A percentile compares a stretch with the other conserved stretches of the same genome.
phyloP scores from a whole-genome alignment of 2,797 vertebrate species.

The Luscinia megarhynchos region DNA sequence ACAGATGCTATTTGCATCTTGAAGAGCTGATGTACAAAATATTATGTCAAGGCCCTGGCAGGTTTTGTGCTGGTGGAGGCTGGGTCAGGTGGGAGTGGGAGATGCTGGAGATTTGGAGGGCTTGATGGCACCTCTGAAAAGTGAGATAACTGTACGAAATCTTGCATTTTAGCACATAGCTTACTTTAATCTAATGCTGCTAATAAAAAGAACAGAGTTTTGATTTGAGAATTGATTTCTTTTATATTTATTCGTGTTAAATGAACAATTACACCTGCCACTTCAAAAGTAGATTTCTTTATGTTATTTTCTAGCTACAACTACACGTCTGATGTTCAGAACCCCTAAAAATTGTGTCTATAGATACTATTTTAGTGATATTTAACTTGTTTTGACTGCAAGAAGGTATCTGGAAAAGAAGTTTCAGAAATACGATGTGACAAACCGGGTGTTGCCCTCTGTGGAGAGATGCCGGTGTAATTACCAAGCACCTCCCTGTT shows the following conservation, averaged over 20 bases:
- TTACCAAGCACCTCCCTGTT: not conserved
- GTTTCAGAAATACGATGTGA: not conserved
- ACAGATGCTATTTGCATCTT: slow-evolving; percentile 58
- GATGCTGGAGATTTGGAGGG: not conserved
- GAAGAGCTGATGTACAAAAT: slow-evolving; percentile 10
- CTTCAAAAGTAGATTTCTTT: not conserved
- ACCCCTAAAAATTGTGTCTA: not conserved
- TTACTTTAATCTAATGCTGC: not conserved
- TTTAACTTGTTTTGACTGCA: not conserved
- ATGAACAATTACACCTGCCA: not conserved
- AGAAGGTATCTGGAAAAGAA: not conserved
- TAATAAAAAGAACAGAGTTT: not conserved
- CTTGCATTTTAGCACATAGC: not conserved
- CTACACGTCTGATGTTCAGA: not conserved
- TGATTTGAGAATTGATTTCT: not conserved
- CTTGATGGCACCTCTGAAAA: not conserved
- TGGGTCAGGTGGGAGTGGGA: slow-evolving; percentile 35
- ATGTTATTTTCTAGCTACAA: not conserved
- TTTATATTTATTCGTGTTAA: not conserved
- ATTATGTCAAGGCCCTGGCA: slow-evolving; percentile 16
- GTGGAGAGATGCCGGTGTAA: not conserved
- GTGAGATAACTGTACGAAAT: not conserved
- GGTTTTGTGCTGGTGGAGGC: slow-evolving; percentile 19
- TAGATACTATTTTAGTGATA: not conserved
- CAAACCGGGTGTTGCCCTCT: not conserved